These are phyloP conservation scores for Ornithoptera priamus DNA, from an alignment of 2,888 invertebrate genomes.

Conservation along the genomic window DNA sequence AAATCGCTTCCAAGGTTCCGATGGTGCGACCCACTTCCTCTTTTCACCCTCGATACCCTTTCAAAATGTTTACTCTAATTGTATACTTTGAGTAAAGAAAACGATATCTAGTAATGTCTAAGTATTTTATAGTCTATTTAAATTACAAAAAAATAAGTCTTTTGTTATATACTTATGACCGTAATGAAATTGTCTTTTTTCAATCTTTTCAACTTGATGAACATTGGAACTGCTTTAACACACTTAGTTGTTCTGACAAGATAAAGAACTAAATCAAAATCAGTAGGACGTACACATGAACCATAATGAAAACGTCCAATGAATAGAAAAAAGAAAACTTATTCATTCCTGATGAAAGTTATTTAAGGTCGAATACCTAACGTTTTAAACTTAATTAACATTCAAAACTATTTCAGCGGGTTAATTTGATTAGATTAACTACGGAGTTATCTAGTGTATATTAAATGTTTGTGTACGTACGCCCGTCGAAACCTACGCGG, in stretches of 20 bases:
- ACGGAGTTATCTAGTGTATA: slow-evolving; percentile 13
- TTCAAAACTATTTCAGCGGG: slow-evolving; percentile 22
- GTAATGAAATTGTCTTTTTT: too few species aligned
- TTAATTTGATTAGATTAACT: slow-evolving; percentile 20
- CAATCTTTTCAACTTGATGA: too few species aligned
- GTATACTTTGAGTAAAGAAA: neutral
- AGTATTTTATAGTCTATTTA: too few species aligned
- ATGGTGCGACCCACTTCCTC: neutral
- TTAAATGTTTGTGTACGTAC: slow-evolving; percentile 14
- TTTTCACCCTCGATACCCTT: neutral
- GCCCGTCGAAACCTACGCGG: neutral
- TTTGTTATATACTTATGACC: too few species aligned
- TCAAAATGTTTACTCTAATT: slow-evolving; percentile 1
- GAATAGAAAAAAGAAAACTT: neutral
- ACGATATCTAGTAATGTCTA: neutral
- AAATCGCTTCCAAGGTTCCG: neutral
- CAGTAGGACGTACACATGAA: too few species aligned
- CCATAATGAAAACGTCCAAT: neutral
- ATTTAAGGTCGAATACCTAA: slow-evolving; percentile 18
- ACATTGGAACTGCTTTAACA: too few species aligned
- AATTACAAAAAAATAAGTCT: too few species aligned
- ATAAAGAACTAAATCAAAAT: too few species aligned
- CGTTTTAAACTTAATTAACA: slow-evolving; percentile 23
- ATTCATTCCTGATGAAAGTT: slow-evolving; percentile 13
- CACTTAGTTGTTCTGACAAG: too few species aligned